These are phyloP conservation scores for Phrynocephalus versicolor DNA, from an alignment of 2,113 vertebrate genomes.

Conservation along the genomic window DNA sequence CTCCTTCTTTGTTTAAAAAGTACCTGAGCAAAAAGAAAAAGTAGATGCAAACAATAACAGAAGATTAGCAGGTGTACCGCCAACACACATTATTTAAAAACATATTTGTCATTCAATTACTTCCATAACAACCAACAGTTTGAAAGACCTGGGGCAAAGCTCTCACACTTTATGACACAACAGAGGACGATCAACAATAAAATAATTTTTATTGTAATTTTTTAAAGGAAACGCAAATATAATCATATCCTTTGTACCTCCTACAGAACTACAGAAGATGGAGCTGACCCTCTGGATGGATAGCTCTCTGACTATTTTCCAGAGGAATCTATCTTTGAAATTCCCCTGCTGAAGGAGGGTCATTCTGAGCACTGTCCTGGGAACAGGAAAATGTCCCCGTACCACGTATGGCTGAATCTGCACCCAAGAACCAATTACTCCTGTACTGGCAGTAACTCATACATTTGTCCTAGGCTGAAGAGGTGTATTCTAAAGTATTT, in stretches of 20 bases:
- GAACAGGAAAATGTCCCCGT: background rate
- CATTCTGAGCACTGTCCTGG: background rate
- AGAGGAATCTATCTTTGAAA: background rate
- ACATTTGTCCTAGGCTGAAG: background rate
- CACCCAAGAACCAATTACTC: background rate
- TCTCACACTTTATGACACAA: background rate
- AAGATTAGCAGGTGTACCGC: background rate
- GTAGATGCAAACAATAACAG: background rate
- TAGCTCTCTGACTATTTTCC: background rate
- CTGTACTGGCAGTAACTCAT: background rate
- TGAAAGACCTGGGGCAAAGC: background rate
- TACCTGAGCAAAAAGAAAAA: slow-evolving; percentile 73
- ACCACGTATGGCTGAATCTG: background rate
- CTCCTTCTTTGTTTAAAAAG: slow-evolving; percentile 94
- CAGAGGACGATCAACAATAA: too few relatives aligned
- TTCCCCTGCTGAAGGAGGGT: background rate
- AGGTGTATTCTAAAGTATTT: background rate
- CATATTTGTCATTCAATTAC: background rate
- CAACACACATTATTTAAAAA: background rate
- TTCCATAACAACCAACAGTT: background rate
- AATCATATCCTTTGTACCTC: background rate
- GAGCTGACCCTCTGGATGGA: background rate
- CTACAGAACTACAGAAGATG: background rate
- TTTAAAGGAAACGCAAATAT: background rate
- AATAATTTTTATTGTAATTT: background rate